Base-by-base conservation (phyloP, 2,888 invertebrate species). In the Sepiola atlantica region DNA sequence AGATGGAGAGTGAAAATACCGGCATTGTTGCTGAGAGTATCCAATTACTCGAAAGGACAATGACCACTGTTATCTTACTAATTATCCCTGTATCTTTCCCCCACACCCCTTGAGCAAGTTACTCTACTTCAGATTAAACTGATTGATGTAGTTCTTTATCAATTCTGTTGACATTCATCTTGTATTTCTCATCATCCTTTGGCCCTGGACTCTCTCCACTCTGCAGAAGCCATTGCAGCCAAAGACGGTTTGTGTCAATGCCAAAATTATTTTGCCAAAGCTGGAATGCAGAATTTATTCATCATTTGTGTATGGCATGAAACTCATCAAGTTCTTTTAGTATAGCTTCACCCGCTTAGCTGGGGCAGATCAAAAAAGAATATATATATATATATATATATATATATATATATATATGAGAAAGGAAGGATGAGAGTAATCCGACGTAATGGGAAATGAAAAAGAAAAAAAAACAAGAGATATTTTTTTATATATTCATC, bases 221-320 rank as follows among this genome's bases (percentile, higher is more conserved):
- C 77, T 77, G n/a, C 77, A 77, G 77, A 77, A 77, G 77, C 77
- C 28, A 77, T 77, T 77, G 77, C 77, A 77, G 77, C 77, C 77
- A 77, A 77, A 77, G 77, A 77, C n/a, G 77, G 77, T 77, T 77
- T 77, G 77, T 77, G 77, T n/a, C 12, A 0, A n/a, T 77, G 77
- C 77, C 77, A 77, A 77, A 77, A 77, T 12, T 77, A n/a, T 77
- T 77, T 77, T n/a, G 77, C 77, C 77, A 77, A 77, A 77, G 77
- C n/a, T 77, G 77, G n/a, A 77, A 77, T 77, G 77, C 77, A 77
- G 77, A 28, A n/a, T 77, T 77, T n/a, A n/a, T 77, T 77, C n/a
- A n/a, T n/a, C 77, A n/a, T n/a, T 77, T 77, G 77, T 77, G n/a
- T 77, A n/a, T 77, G 28, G 77, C 77, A 77, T 77, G 77, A 77